A percentile compares a stretch with the other conserved stretches of the same genome.
phyloP scores from a whole-genome alignment of 2,113 vertebrate genomes.

The Anhinga anhinga region DNA sequence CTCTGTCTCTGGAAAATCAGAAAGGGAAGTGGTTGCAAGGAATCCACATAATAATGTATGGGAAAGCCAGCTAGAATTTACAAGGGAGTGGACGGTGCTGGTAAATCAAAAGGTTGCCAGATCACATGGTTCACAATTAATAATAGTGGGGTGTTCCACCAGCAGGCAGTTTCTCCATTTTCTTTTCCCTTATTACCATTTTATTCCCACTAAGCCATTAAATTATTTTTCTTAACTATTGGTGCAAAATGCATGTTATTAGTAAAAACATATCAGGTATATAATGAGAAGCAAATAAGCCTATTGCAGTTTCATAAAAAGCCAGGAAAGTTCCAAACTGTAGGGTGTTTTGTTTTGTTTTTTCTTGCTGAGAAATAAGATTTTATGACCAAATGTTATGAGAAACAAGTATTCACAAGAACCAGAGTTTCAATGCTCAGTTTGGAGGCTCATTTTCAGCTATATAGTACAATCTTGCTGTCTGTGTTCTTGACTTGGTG shows the following conservation, averaged over 20 bases:
- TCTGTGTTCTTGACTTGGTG: neutral
- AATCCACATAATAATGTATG: conserved; percentile 83
- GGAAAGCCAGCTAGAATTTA: conserved; percentile 80
- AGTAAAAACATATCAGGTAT: conserved; percentile 57
- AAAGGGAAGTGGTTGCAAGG: conserved; percentile 84
- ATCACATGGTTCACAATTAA: conserved; percentile 69
- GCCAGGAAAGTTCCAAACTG: conserved; percentile 18
- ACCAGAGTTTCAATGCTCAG: neutral
- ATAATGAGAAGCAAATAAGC: conserved; percentile 62
- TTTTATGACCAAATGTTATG: conserved; percentile 47
- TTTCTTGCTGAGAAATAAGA: conserved; percentile 26
- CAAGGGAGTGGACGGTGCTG: conserved; percentile 75
- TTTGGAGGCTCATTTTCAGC: conserved; percentile 42
- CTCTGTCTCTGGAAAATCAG: conserved; percentile 83
- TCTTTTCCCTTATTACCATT: conserved; percentile 63
- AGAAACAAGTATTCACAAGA: conserved; percentile 19
- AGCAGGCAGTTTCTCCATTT: conserved; percentile 68
- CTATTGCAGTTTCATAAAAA: conserved; percentile 55
- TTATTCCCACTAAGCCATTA: conserved; percentile 65
- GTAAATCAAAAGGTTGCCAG: conserved; percentile 75
- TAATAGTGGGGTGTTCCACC: conserved; percentile 60
- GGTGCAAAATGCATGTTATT: conserved; percentile 60
- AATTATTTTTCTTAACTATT: conserved; percentile 62
- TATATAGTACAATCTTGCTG: neutral
- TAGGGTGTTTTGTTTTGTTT: conserved; percentile 6